phyloP scores from a whole-genome alignment of 2,797 vertebrate genomes.

The Periparus ater region DNA sequence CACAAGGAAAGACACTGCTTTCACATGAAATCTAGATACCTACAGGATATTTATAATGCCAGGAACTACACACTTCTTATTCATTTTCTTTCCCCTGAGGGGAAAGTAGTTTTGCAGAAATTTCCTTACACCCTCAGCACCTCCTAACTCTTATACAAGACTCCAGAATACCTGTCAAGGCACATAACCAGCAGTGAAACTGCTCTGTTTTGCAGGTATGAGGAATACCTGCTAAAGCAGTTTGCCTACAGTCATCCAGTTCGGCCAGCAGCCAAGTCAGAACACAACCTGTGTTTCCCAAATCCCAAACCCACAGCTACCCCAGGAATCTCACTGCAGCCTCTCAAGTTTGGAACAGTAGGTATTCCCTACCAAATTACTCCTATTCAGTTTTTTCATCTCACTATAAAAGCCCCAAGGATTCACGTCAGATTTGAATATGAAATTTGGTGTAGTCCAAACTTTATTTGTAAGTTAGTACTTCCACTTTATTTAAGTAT shows the following conservation, averaged over 20 bases:
- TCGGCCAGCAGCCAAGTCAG: neutral
- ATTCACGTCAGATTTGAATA: neutral
- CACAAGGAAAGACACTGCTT: neutral
- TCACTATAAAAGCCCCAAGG: neutral
- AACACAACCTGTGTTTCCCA: neutral
- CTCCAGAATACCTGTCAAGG: neutral
- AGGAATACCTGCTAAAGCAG: neutral
- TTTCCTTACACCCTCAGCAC: neutral
- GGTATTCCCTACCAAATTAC: neutral
- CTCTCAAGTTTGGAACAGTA: neutral
- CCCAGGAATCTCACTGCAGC: neutral
- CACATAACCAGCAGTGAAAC: neutral
- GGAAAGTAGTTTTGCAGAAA: neutral
- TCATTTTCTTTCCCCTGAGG: neutral
- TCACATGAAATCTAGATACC: neutral
- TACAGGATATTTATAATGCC: neutral
- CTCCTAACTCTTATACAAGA: accelerated
- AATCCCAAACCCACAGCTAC: neutral
- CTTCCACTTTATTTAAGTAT: neutral
- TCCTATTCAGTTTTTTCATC: neutral
- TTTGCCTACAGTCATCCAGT: neutral
- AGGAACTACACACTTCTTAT: neutral
- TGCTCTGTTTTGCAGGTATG: neutral
- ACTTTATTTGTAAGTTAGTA: neutral
- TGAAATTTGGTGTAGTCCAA: neutral